Conservation (phyloP, 2,113 vertebrate species). For the Spheniscus mendiculus region DNA sequence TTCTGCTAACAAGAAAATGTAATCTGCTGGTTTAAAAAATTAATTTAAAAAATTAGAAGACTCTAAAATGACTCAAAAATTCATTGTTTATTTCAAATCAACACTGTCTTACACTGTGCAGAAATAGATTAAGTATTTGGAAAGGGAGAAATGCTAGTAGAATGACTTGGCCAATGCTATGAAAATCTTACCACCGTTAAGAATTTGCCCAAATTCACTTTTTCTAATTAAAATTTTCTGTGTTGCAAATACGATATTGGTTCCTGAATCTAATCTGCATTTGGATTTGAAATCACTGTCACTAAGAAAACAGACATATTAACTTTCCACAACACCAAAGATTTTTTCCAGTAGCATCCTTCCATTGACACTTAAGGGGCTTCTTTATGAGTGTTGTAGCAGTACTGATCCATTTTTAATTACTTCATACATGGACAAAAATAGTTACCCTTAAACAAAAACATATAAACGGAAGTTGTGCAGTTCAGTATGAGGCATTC, state of each 20-base stretch:
- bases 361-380: not conserved
- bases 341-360: not conserved
- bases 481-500: not conserved
- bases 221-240: not conserved
- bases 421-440: not conserved
- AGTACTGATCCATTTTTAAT: not conserved
- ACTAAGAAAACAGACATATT: not conserved
- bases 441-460: not conserved
- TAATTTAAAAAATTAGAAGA: not conserved
- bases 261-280: not conserved
- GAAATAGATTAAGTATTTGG: not conserved
- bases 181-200: not conserved
- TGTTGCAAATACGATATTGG: not conserved
- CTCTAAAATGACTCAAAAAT: not conserved
- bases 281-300: not conserved
- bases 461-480: not conserved
- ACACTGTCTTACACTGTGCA: not conserved
- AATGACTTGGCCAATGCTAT: not conserved
- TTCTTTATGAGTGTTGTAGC: not conserved
- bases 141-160: not conserved
- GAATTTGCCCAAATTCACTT: not conserved
- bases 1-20: not conserved
- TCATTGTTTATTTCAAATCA: not conserved
- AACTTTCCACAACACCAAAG: not conserved
- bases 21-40: not conserved